Conservation (phyloP, 2,113 vertebrate genomes). For the Heloderma charlesbogerti region DNA sequence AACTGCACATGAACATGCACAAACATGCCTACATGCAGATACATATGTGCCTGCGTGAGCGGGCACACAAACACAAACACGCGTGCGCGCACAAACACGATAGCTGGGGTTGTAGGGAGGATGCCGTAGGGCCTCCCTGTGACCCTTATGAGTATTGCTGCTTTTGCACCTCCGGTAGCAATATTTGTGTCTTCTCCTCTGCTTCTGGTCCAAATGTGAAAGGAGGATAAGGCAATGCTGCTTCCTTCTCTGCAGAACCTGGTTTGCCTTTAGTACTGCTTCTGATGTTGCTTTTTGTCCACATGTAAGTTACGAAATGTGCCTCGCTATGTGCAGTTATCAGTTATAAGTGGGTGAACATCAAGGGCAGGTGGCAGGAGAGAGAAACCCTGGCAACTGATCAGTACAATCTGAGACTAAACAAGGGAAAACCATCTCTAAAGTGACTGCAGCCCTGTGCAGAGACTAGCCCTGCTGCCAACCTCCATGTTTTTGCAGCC, state of each 20-base stretch:
- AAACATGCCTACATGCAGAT: too few relatives aligned
- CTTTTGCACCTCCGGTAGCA: too few relatives aligned
- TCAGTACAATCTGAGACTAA: too few relatives aligned
- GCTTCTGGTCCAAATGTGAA: not conserved
- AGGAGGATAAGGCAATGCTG: not conserved
- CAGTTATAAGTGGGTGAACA: not conserved
- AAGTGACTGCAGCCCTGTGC: not conserved
- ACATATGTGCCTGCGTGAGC: too few relatives aligned
- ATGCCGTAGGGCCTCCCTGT: too few relatives aligned
- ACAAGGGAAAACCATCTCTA: too few relatives aligned
- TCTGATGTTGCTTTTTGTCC: not conserved
- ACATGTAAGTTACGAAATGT: not conserved
- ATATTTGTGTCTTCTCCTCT: too few relatives aligned
- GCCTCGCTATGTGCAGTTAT: not conserved
- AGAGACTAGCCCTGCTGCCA: not conserved
- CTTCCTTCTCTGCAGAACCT: not conserved
- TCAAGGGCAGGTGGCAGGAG: not conserved
- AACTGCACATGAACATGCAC: too few relatives aligned
- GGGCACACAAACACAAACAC: too few relatives aligned
- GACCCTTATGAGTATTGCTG: too few relatives aligned
- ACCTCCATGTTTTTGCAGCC: not conserved
- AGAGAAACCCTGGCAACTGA: not conserved
- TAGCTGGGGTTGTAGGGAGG: too few relatives aligned
- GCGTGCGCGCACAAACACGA: too few relatives aligned
- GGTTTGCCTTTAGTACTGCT: not conserved